Evolutionary conservation across 2,113 vertebrate species (phyloP).

Genomic region (Catharus fuscescens): DNA sequence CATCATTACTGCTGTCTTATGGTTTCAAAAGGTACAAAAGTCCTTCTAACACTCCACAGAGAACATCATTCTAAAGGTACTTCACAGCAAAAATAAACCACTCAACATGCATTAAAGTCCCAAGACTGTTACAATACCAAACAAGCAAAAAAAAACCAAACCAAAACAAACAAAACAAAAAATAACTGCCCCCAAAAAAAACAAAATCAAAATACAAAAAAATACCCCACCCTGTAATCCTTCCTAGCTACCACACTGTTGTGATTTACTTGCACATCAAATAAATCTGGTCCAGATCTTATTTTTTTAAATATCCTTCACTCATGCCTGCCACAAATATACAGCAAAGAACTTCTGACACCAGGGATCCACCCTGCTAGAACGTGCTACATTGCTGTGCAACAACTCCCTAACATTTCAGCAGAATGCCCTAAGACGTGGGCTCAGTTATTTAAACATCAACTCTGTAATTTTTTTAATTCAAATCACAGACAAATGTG

Average conservation of each 20-base stretch:
- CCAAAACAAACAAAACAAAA: background rate
- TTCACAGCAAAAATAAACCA: constrained; percentile 8
- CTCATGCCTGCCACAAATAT: background rate
- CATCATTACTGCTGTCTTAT: background rate
- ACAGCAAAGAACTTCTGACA: background rate
- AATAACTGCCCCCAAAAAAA: background rate
- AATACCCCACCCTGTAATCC: background rate
- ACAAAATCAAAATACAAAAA: background rate
- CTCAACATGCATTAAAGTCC: background rate
- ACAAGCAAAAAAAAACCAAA: background rate
- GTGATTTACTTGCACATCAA: background rate
- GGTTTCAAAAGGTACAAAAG: background rate
- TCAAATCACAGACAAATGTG: background rate
- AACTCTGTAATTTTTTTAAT: background rate
- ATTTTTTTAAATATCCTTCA: background rate
- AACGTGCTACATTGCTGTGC: background rate
- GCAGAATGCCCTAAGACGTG: background rate
- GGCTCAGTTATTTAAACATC: background rate
- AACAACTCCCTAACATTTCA: background rate
- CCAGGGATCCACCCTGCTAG: background rate
- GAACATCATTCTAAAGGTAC: background rate
- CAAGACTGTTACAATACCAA: background rate
- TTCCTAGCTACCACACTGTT: background rate
- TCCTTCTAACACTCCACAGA: background rate
- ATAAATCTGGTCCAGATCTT: background rate